Evolutionary conservation across 2,888 invertebrate species (phyloP), one percentile per base, ranked within the genome.

Genomic region (Dolomedes plantarius): DNA sequence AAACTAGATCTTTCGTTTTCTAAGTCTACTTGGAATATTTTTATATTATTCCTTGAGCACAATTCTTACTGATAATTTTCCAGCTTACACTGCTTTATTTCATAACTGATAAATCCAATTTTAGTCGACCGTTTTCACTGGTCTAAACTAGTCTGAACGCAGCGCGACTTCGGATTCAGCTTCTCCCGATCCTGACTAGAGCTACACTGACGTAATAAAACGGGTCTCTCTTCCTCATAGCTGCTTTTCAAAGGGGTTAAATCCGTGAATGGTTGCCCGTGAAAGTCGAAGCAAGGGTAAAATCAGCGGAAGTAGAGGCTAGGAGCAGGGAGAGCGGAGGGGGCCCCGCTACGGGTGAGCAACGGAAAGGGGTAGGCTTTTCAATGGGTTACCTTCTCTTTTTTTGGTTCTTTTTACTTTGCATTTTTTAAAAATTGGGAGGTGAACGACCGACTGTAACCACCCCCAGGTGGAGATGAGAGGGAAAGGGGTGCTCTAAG

Each of bases 351-450:
- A 5, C 65, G 82, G 82, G 82, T 5, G 32, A 13, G 39, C 27
- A 85, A 72, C 76, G 83, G 77, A 85, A 85, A 85, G 83, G 83
- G 83, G 77, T 85, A 77, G 83, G 72, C 16, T 72, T 85, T 85
- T 85, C 77, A 85, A 85, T 85, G 76, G 77, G 83, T 77, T 85
- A 77, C 77, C 39, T 31, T 32, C 0, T 62, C 29, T 36, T 79
- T 73, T 73, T n/a, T 65, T 68, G 31, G 29, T 62, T 79, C 36
- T 36, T 56, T 67, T 28, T 5, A 41, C 23, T 32, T 50, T 23
- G 56, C 16, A 56, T 56, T 56, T 56, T 56, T 56, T 56, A 23
- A 23, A 67, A 73, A 81, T 67, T 28, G 9, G 41, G 46, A 72
- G 83, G 77, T 85, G 83, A 85, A 85, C 56, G 83, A 85, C 71